phyloP scores from a whole-genome alignment of 2,797 vertebrate species.

The Chloroceryle amazona region DNA sequence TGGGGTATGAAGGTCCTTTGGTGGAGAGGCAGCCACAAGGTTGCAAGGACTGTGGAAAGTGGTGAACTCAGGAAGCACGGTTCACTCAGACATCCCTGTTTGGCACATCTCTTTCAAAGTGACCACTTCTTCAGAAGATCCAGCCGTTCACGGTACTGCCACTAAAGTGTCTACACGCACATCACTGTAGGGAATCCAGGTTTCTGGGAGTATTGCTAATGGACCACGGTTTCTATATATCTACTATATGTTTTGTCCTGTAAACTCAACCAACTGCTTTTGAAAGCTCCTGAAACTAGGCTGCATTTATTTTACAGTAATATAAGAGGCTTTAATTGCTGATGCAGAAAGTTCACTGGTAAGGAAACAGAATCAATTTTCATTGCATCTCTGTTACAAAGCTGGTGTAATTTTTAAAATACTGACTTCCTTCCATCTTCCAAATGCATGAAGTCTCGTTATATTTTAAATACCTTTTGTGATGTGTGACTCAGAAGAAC shows the following conservation, averaged over 20 bases:
- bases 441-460: not conserved
- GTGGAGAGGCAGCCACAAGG: not conserved
- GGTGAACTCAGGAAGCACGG: not conserved
- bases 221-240: not conserved
- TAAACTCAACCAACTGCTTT: not conserved
- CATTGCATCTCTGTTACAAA: not conserved
- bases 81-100: fast-evolving
- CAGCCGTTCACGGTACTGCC: not conserved
- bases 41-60: fast-evolving
- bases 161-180: not conserved
- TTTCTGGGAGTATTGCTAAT: not conserved
- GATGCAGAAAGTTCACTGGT: not conserved
- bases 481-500: not conserved
- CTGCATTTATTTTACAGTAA: not conserved
- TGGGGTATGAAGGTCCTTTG: not conserved
- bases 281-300: not conserved
- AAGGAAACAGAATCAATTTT: not conserved
- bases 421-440: not conserved
- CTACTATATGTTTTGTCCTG: not conserved
- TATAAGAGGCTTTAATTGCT: not conserved
- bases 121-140: not conserved
- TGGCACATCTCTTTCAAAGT: not conserved
- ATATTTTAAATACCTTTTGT: not conserved
- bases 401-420: not conserved
- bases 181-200: not conserved